These are phyloP conservation scores for Lepidonotus clava DNA, from an alignment of 2,888 invertebrate species.

Conservation along the genomic window DNA sequence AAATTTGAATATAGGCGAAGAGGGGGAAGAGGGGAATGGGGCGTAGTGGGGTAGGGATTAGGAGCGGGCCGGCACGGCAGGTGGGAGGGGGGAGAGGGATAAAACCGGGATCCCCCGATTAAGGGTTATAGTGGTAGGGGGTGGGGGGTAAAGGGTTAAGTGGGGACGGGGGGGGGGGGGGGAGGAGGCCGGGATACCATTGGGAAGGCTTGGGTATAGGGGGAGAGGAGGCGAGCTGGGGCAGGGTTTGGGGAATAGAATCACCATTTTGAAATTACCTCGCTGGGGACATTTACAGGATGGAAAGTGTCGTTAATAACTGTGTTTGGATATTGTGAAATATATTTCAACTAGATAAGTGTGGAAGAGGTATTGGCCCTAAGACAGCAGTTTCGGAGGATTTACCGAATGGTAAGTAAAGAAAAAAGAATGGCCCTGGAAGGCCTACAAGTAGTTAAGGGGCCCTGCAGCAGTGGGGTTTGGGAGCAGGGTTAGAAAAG, in stretches of 20 bases:
- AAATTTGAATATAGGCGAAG: conserved; percentile 40
- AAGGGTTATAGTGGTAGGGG: not conserved
- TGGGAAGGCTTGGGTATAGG: not conserved
- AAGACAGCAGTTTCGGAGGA: no score
- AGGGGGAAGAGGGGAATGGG: not conserved
- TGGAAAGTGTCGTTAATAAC: not conserved
- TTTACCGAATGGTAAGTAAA: no score
- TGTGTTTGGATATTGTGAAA: no score
- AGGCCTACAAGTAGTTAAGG: no score
- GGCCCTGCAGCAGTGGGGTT: no score
- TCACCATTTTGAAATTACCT: no score
- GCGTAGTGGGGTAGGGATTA: not conserved
- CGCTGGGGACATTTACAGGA: not conserved
- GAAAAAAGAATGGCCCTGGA: no score
- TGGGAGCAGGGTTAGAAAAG: no score
- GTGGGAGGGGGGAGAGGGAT: not conserved
- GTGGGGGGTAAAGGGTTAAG: not conserved
- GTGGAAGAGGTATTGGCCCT: no score
- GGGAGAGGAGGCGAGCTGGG: not conserved
- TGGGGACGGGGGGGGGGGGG: not conserved
- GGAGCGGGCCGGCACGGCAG: not conserved
- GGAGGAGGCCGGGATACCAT: not conserved
- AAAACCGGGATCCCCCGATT: not conserved
- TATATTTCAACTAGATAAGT: no score
- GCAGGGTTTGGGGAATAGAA: no score